Evolutionary conservation across 2,888 invertebrate genomes (phyloP), one percentile per base, ranked within the genome.

Genomic region (Agrotis exclamationis): DNA sequence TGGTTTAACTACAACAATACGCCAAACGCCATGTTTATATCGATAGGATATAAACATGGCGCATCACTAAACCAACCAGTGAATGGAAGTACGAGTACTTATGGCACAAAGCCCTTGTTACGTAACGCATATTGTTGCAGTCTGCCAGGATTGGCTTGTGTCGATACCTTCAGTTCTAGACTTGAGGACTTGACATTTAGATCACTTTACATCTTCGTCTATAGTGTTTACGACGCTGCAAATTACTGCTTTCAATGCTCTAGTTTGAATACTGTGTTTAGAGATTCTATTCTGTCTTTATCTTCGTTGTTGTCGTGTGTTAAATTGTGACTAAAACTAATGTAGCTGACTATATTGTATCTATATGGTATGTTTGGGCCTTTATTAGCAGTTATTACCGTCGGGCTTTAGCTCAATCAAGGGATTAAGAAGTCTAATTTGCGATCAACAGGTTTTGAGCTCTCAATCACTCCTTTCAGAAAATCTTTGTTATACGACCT

Each of bases 61-160:
- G 3, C 92, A 89, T 83, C 93, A 83, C 91, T 92, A 92, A 53
- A 75, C 63, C 50, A 47, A 86, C 20, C 85, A 89, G 87, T 91
- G 91, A 93, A 91, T 92, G 89, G 87, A 86, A 85, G 83, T 91
- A 91, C 90, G 85, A 85, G 83, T 91, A 91, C 90, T 91, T 90
- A 91, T 84, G 81, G 86, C 88, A 93, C 93, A 93, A 93, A 93
- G 92, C 90, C 87, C 87, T 89, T 92, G 92, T 94, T 94, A 91
- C 91, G 90, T 91, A 93, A 94, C 91, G 79, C 90, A 91, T 92
- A 92, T 90, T 88, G 91, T 93, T 93, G 89, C 92, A 91, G 72
- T 74, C 76, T 73, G 76, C 70, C 85, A 80, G 90, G 87, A 90
- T 91, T 88, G 88, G 84, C 87, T 86, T 83, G 85, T 85, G 84